A percentile compares a stretch with the other conserved stretches of the same genome.
These are phyloP conservation scores for Neoaliturus tenellus DNA, from an alignment of 2,888 invertebrate genomes.

Conservation along the genomic window DNA sequence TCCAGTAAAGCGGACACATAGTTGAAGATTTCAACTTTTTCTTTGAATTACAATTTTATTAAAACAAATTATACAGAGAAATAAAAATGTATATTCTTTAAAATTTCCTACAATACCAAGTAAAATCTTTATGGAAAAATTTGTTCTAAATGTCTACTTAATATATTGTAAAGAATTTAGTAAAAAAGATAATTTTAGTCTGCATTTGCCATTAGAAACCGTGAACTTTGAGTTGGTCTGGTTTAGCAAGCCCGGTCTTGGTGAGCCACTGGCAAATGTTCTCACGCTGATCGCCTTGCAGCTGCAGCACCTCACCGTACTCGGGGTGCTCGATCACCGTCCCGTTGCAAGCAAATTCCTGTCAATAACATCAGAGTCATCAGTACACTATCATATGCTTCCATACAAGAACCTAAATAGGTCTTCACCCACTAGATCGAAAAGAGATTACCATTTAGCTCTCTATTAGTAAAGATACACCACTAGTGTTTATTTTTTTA, in stretches of 20 bases:
- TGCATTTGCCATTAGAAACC: slow-evolving; percentile 83
- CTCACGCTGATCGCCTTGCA: slow-evolving; percentile 99
- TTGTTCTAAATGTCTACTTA: slow-evolving; percentile 6
- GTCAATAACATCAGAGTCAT: no score
- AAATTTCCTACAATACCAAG: not conserved
- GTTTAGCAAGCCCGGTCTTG: slow-evolving; percentile 97
- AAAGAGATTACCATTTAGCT: no score
- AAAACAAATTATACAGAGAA: not conserved
- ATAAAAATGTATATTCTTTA: not conserved
- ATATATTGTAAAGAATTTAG: slow-evolving; percentile 18
- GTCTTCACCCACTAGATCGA: no score
- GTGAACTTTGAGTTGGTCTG: slow-evolving; percentile 99
- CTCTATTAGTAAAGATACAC: no score
- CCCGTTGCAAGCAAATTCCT: slow-evolving; percentile 99
- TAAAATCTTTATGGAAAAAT: slow-evolving; percentile 4
- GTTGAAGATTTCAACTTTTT: not conserved
- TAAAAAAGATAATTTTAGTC: slow-evolving; percentile 8
- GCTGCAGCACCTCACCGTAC: slow-evolving; percentile 99
- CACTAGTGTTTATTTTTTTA: no score
- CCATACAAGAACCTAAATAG: no score
- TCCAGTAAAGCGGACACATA: slow-evolving; percentile 64
- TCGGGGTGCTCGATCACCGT: slow-evolving; percentile 99
- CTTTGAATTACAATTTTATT: not conserved
- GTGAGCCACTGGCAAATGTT: slow-evolving; percentile 99
- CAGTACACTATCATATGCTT: no score